Base-by-base conservation (phyloP, 35 echinoderm and acorn worm genomes). In the Chiridota heheva region DNA sequence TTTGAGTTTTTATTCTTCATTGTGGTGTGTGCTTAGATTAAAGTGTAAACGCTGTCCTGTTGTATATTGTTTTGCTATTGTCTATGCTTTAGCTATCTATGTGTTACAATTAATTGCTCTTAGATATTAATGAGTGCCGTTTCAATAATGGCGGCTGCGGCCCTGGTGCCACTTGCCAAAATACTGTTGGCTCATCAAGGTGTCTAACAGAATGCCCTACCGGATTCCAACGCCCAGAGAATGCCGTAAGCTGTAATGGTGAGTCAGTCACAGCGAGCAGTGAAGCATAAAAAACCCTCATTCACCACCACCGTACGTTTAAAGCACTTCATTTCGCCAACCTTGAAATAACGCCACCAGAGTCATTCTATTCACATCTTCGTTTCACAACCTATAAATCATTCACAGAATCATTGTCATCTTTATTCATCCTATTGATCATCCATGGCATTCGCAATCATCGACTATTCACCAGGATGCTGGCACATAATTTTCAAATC, bases 101-200 rank as follows among this genome's bases (percentile, higher is more conserved):
- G 81, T 27, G 15, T 58, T 32, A 18, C 34, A 66, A 12, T 66
- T 32, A 66, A 66, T 58, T 58, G 24, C 39, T 85, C 68, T 35
- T 47, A 97, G 93, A 97, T 81, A 64, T 98, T 53, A 82, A 98
- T 73, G 90, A 93, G 70, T 93, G 90, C 77, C 33, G n/a, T 35
- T 25, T 33, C 44, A 47, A 33, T 57, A 74, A 75, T 36, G 55
- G 60, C 32, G 55, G 72, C n/a, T 91, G 90, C 64, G 28, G 35
- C 40, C 36, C 67, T 49, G 33, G 42, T 24, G 18, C 82, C 30
- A 69, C 81, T 16, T 93, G 84, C 73, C 43, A 68, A 59, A 93
- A 93, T 44, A 84, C 70, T 10, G 1, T 58, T 3, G 90, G 90
- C 12, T 59, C 67, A 5, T 82, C 67, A 61, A 45, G 36, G 27